Evolutionary conservation across 2,888 invertebrate species (phyloP), one percentile per base, ranked within the genome.

Genomic region (Aporophyla lueneburgensis): DNA sequence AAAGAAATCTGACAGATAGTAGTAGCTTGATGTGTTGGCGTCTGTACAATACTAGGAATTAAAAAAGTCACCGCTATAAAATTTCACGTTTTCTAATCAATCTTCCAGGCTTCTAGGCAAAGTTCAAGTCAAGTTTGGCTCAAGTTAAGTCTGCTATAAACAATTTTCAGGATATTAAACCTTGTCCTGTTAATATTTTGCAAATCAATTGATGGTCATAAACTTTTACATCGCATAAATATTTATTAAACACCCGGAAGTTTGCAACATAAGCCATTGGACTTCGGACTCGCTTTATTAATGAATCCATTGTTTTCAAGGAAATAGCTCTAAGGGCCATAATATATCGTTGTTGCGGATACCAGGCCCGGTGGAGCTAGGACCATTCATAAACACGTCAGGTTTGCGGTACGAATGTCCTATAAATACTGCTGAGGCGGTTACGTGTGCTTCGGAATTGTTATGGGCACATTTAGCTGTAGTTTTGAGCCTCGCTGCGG

Each of bases 311-410:
- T 83, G 62, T 61, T 83, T 73, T 69, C 68, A 73, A 56, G 81
- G 61, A 86, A 80, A 56, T 33, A 16, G 69, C 53, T 65, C 9
- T 54, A 40, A 84, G 67, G 63, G 70, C 74, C 67, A 77, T 40
- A 74, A 86, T 75, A 59, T 71, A 78, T 71, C 59, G 71, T 67
- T 62, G 19, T 43, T 58, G 79, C n/a, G 66, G 73, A 78, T 49
- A 58, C 53, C 21, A 49, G 58, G 27, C 40, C 62, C 43, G 56
- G 43, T 76, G 21, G 10, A 27, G 59, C 54, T 68, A 9, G 58
- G 40, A 70, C 66, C 76, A 76, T 84, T 81, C 85, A 84, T 86
- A 85, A 85, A 84, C 69, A 81, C 73, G 81, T 78, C 74, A 40
- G 62, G 46, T 53, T 56, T 63, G 71, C 21, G 59, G 74, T 62